Base-by-base conservation (phyloP, 2,888 invertebrate genomes). In the Acleris laterana region DNA sequence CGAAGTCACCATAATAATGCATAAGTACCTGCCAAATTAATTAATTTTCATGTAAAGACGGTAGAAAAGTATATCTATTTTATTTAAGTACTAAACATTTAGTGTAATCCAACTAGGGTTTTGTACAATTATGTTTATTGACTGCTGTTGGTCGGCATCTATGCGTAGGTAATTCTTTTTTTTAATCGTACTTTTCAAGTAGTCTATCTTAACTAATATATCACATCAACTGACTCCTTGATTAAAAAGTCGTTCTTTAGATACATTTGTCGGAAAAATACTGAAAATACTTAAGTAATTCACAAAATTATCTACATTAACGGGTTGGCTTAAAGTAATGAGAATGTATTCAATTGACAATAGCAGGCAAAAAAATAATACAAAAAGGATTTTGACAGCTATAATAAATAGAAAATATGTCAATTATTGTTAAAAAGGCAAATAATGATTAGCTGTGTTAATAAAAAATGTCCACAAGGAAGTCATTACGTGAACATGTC, bases 201-300 rank as follows among this genome's bases (percentile, higher is more conserved):
- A 38, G 13, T 11, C 3, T 49, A 20, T 22, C 20, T 46, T 44
- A 46, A 60, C 38, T 38, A 38, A 13, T 4, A 55, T 63, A 65
- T 65, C 65, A 65, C 65, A 65, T 46, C 5, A 44, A 44, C 50
- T 65, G 55, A 55, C 60, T 56, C 38, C 38, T 38, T 11, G 3
- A 38, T 38, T 60, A 60, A 49, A 65, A 56, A 13, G 32, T 17
- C 11, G 25, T 32, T 48, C 38, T 62, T 13, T 19, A 49, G n/a
- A 38, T 13, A 46, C 6, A 3, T 17, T 16, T 7, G 0, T 46
- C 6, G 16, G 17, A 46, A 46, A 44, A 46, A 46, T 46, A 46
- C 46, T 46, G 46, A 46, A 46, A 17, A 46, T n/a, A 17, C 46
- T 44, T 44, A 44, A 44, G 53, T 38, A 53, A 6, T 53, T 52